Conservation (phyloP, 2,888 invertebrate species). For the Platycnemis pennipes region DNA sequence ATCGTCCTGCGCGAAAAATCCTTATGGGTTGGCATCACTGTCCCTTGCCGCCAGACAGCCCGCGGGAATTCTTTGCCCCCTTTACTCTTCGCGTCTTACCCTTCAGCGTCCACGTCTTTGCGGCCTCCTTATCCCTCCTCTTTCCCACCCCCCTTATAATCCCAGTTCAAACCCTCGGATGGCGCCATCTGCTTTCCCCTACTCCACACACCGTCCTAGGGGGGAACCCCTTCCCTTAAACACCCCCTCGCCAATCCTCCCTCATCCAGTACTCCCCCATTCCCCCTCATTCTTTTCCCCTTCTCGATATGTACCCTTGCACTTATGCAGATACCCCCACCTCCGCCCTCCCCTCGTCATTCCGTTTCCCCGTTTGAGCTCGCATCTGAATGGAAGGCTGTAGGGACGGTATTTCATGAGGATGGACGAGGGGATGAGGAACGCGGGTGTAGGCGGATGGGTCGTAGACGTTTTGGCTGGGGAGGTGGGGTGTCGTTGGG, state of each 20-base stretch:
- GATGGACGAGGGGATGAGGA: neutral
- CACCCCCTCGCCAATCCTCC: neutral
- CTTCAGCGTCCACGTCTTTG: neutral
- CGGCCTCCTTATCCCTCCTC: neutral
- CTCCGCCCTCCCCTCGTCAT: neutral
- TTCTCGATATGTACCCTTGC: neutral
- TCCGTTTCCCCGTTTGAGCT: too few relatives aligned
- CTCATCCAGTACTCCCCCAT: neutral
- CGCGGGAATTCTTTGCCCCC: neutral
- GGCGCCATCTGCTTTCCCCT: conserved; percentile 6
- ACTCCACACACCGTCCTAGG: neutral
- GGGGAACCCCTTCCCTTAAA: neutral
- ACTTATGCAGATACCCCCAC: neutral
- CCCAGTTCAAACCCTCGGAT: conserved; percentile 17
- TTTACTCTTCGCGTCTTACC: neutral
- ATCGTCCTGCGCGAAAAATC: neutral
- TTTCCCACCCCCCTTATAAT: neutral
- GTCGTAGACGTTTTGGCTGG: neutral
- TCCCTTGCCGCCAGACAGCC: neutral
- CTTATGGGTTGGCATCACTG: neutral
- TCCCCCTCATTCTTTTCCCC: neutral
- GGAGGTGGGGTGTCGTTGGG: neutral
- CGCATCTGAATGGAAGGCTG: too few relatives aligned
- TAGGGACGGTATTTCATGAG: neutral
- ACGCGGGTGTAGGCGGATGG: neutral